Conservation (phyloP, 2,888 invertebrate genomes). For the Alentia gelatinosa region DNA sequence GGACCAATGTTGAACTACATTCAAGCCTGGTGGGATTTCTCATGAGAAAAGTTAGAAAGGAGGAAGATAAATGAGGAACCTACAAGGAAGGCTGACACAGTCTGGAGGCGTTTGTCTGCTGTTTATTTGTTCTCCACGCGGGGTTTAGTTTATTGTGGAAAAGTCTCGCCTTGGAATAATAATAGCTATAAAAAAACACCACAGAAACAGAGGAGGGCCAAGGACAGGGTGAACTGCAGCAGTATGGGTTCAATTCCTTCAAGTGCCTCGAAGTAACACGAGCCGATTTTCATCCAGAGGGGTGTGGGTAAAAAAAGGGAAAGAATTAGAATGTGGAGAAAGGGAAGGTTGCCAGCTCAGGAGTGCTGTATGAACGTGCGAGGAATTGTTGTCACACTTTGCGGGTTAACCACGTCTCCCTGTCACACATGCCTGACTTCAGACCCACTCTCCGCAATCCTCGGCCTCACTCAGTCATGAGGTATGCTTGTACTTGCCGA, state of each 20-base stretch:
- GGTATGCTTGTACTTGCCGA: no score
- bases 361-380: not conserved
- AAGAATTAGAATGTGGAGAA: not conserved
- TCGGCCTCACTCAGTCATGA: no score
- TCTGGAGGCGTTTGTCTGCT: not conserved
- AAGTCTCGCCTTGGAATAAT: not conserved
- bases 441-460: no score
- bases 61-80: no score
- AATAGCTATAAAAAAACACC: not conserved
- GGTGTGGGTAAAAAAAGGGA: not conserved
- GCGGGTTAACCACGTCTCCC: not conserved
- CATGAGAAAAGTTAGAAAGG: no score
- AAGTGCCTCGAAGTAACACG: not conserved
- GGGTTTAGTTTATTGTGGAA: not conserved
- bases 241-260: not conserved
- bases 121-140: not conserved
- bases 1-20: no score
- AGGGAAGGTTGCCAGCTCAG: not conserved
- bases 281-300: not conserved
- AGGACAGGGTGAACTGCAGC: not conserved
- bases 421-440: not conserved
- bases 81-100: no score
- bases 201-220: not conserved
- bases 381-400: constrained; percentile 1
- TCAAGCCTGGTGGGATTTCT: no score